phyloP scores from a whole-genome alignment of 2,888 invertebrate genomes.

The Carabus problematicus region DNA sequence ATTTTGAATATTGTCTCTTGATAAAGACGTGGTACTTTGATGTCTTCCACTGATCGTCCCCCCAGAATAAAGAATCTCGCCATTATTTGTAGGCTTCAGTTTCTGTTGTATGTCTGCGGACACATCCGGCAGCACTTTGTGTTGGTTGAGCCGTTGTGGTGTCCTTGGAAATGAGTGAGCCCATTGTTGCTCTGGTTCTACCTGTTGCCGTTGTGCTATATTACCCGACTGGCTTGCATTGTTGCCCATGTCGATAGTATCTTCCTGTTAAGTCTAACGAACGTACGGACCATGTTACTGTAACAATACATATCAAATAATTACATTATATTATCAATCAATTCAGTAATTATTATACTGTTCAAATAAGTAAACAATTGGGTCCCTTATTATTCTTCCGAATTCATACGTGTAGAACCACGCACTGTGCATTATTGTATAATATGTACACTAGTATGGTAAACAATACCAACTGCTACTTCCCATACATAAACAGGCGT shows the following conservation, averaged over 20 bases:
- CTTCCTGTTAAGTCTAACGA: constrained; percentile 1
- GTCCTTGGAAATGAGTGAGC: constrained; percentile 54
- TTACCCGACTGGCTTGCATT: constrained; percentile 56
- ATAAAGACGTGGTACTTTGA: constrained; percentile 33
- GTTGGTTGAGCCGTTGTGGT: constrained; percentile 49
- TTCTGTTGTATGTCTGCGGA: constrained; percentile 66
- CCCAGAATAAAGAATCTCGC: constrained; percentile 80
- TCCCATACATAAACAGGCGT: too few species aligned
- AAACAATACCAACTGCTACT: too few species aligned
- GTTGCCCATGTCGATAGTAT: constrained; percentile 55
- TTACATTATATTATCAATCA: not conserved
- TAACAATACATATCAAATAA: constrained; percentile 11
- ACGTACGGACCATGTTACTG: constrained; percentile 33
- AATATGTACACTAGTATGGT: too few species aligned
- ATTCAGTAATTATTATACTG: not conserved
- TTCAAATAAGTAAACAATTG: too few species aligned
- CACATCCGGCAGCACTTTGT: constrained; percentile 72
- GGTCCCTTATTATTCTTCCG: too few species aligned
- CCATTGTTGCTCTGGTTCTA: constrained; percentile 51
- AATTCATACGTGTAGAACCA: too few species aligned
- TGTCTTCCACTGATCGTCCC: constrained; percentile 80
- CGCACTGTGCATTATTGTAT: too few species aligned
- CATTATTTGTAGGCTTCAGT: constrained; percentile 81
- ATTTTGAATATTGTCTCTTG: constrained; percentile 29
- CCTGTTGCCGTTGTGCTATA: constrained; percentile 48